phyloP scores from a whole-genome alignment of 2,797 vertebrate genomes.

The Poeciliopsis gracilis region DNA sequence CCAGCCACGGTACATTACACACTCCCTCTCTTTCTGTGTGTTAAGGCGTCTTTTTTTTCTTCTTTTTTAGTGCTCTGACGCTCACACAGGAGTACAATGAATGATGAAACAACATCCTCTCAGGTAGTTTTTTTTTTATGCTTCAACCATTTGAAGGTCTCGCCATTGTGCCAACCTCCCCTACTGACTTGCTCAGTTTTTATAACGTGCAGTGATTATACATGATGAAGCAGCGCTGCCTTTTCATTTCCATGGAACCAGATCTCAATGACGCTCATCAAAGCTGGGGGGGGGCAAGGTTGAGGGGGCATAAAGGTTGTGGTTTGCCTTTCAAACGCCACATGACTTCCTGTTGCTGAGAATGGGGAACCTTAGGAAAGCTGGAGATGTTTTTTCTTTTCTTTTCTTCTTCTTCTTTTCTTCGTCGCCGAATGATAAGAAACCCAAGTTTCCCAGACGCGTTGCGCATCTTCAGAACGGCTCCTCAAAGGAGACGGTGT shows the following conservation, averaged over 20 bases:
- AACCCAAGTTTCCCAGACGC: slow-evolving; percentile 63
- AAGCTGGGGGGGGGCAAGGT: slow-evolving; percentile 38
- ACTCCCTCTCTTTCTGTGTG: not conserved
- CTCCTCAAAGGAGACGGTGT: slow-evolving; percentile 26
- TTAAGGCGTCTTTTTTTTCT: not conserved
- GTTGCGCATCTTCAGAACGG: slow-evolving; percentile 47
- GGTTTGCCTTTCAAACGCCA: slow-evolving; percentile 63
- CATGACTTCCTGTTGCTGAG: slow-evolving; percentile 61
- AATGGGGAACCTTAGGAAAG: slow-evolving; percentile 41
- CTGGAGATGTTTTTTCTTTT: slow-evolving; percentile 20
- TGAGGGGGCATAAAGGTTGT: slow-evolving; percentile 24
- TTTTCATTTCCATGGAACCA: slow-evolving; percentile 71
- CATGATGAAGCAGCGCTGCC: slow-evolving; percentile 61
- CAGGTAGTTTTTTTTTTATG: not conserved
- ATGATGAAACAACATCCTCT: not conserved
- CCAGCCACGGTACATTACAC: slow-evolving; percentile 40
- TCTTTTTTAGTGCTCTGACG: not conserved
- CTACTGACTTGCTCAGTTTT: slow-evolving; percentile 40
- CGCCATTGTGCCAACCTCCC: not conserved
- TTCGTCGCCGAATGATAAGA: slow-evolving; percentile 53
- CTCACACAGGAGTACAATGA: slow-evolving; percentile 14
- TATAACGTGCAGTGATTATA: slow-evolving; percentile 65
- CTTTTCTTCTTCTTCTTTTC: not conserved
- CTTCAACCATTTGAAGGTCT: not conserved
- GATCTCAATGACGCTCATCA: slow-evolving; percentile 69